Base-by-base conservation (phyloP, 2,797 vertebrate species). In the Heliangelus exortis region DNA sequence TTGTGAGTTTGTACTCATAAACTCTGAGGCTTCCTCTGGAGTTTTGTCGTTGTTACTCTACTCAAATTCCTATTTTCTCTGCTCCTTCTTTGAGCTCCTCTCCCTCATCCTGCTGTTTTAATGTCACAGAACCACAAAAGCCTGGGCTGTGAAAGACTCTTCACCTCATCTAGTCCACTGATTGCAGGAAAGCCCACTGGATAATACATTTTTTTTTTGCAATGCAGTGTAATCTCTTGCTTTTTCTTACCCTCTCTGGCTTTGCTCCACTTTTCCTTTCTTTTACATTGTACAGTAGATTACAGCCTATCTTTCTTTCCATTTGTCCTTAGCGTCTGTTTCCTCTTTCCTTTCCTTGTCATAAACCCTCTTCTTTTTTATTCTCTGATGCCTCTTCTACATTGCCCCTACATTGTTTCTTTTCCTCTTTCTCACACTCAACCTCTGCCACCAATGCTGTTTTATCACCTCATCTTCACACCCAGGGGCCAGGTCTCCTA, bases 221-320 rank as follows among this genome's bases (percentile, higher is more conserved):
- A 85, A 51, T 17, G 22, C 31, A 85, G 21, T 39, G 34, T 66
- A 87, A 89, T 87, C 51, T 87, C 58, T 72, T 87, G 55, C 48
- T 65, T 91, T 84, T 89, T 86, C 79, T 92, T 75, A 74, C 28
- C 17, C 55, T 45, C 17, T 87, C 51, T 88, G 89, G 55, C 76
- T 96, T 84, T 68, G n/a, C 10, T 91, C 69, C 69, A 76, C 18
- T 90, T 63, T 63, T 86, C 66, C 69, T 59, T 83, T 87, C 65
- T 87, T 92, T 91, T 68, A 87, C 50, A 48, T 66, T 62, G 31
- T 63, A 39, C 41, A 69, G 47, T 17, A 91, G 89, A 91, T 91
- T 86, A 91, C 20, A 7, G 45, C n/a, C 69, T 93, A 79, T 93
- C 84, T 92, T 77, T 77, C 68, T 94, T 93, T 92, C 71, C 53